Conservation (phyloP, 1,140 invertebrate genomes). For the Periplaneta americana region DNA sequence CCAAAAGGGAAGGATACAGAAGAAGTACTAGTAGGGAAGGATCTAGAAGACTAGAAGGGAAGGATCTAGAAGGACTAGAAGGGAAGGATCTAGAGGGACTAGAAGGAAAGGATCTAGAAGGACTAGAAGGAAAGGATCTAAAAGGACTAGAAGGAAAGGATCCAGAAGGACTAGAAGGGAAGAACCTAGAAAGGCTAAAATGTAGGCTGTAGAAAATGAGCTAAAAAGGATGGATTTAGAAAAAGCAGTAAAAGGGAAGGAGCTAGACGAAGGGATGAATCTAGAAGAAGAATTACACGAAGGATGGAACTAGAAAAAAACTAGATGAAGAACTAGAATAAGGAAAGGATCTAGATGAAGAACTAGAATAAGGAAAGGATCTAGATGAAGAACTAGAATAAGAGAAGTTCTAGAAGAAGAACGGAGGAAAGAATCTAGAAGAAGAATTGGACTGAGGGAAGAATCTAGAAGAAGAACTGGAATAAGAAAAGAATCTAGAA, state of each 20-base stretch:
- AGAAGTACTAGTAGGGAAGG: no score
- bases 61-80: background rate
- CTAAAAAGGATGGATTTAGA: background rate
- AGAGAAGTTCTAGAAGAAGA: background rate
- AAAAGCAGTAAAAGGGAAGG: background rate
- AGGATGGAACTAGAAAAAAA: background rate
- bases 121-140: background rate
- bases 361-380: background rate
- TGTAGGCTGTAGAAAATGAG: background rate
- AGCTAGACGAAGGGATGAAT: background rate
- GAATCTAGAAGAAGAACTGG: no score
- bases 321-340: no score
- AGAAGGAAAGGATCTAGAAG: background rate
- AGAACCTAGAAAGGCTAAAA: background rate
- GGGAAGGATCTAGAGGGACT: background rate
- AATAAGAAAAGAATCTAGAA: no score
- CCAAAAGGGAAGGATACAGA: background rate
- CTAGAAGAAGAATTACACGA: no score
- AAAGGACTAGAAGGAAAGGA: background rate
- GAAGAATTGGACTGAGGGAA: no score
- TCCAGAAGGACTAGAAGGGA: background rate
- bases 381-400: background rate
- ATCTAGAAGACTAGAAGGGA: background rate
- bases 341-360: no score
- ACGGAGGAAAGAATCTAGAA: background rate